phyloP scores from a whole-genome alignment of 1,140 invertebrate genomes.

The Stenopsyche tienmushanensis region DNA sequence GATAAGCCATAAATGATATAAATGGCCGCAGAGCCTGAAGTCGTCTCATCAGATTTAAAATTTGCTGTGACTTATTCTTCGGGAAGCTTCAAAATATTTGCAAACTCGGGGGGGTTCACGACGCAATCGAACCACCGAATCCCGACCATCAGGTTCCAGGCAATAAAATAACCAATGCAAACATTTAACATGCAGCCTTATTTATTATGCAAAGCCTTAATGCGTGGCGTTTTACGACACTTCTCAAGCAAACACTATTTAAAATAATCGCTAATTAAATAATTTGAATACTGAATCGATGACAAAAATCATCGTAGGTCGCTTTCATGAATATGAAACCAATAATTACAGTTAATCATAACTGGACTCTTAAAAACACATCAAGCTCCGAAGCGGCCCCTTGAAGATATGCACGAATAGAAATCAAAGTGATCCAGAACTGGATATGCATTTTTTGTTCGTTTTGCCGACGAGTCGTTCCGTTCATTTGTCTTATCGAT shows the following conservation, averaged over 20 bases:
- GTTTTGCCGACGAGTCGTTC: slow-evolving; percentile 27
- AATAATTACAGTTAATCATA: too few species aligned
- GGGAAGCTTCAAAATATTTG: neutral
- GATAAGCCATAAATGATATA: slow-evolving; percentile 16
- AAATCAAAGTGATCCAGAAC: neutral
- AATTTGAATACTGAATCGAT: too few species aligned
- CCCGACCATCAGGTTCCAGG: neutral
- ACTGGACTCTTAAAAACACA: too few species aligned
- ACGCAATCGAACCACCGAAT: neutral
- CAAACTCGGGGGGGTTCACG: neutral
- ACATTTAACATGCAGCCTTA: neutral
- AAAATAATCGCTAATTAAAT: too few species aligned
- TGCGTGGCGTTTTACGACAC: too few species aligned
- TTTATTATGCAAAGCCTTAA: neutral
- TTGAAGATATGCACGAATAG: neutral
- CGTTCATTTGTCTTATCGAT: slow-evolving; percentile 30
- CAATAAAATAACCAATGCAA: neutral
- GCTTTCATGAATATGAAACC: too few species aligned
- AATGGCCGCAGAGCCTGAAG: neutral
- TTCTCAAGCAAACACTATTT: too few species aligned
- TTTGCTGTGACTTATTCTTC: neutral
- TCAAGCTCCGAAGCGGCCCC: too few species aligned
- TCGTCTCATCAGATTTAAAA: neutral
- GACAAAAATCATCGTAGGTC: too few species aligned
- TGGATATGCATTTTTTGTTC: neutral